A percentile compares a stretch with the other conserved stretches of the same genome.
Evolutionary conservation across 2,113 vertebrate species (phyloP).

Genomic region (Nestor notabilis): DNA sequence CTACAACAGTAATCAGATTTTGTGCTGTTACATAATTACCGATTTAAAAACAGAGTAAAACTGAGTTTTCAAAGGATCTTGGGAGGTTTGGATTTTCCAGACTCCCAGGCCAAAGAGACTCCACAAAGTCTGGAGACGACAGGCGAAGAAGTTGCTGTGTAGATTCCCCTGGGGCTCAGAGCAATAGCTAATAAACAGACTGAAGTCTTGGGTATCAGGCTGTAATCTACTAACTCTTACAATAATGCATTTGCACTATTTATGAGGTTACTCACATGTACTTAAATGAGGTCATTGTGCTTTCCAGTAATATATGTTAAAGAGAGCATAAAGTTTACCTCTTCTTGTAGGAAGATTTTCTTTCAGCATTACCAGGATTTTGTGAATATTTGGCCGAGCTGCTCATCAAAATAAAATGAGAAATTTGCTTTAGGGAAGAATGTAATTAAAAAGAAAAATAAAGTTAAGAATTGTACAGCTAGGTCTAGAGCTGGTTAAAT

Average conservation of each 20-base stretch:
- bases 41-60: not conserved
- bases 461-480: not conserved
- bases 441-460: not conserved
- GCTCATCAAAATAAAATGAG: not conserved
- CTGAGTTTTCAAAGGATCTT: not conserved
- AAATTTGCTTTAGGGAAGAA: not conserved
- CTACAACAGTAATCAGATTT: fast-evolving
- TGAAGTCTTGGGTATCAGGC: not conserved
- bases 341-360: not conserved
- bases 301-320: not conserved
- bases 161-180: not conserved
- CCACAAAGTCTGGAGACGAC: not conserved
- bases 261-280: not conserved
- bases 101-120: not conserved
- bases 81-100: not conserved
- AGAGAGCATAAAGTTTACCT: not conserved
- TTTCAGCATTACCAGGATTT: not conserved
- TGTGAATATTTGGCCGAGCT: not conserved
- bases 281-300: not conserved
- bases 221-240: not conserved
- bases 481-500: not conserved
- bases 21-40: fast-evolving
- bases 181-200: not conserved
- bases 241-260: not conserved
- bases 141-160: not conserved